Percentiles rank a stretch among this genome's conserved stretches.
Evolutionary conservation across 2,888 invertebrate species (phyloP).

Genomic region (Diaprepes abbreviatus): DNA sequence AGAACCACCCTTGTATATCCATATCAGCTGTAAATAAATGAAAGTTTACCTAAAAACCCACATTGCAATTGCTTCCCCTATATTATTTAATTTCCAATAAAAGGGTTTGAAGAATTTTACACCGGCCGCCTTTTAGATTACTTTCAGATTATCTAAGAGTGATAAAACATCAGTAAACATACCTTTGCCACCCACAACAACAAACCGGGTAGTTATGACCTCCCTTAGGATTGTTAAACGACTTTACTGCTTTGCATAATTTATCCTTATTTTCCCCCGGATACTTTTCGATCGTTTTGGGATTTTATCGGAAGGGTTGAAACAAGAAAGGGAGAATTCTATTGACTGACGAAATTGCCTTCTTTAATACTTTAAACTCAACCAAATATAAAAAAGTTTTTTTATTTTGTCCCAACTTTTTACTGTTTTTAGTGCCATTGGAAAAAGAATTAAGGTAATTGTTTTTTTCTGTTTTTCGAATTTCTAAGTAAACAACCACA

Average conservation of each 20-base stretch:
- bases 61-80: no score
- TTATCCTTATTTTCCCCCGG: neutral
- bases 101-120: no score
- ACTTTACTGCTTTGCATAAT: neutral
- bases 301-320: neutral
- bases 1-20: no score
- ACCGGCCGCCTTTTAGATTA: no score
- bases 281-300: neutral
- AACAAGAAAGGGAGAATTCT: neutral
- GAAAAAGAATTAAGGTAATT: neutral
- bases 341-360: neutral
- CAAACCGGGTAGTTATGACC: neutral
- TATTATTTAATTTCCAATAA: no score
- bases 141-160: no score
- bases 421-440: neutral
- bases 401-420: neutral
- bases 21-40: no score
- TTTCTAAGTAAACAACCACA: no score
- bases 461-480: neutral
- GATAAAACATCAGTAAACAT: no score
- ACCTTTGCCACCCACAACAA: neutral
- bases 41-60: no score
- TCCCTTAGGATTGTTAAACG: neutral
- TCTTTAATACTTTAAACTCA: neutral
- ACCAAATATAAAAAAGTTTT: neutral